Evolutionary conservation across 2,113 vertebrate genomes (phyloP).

Genomic region (Aptenodytes forsteri): DNA sequence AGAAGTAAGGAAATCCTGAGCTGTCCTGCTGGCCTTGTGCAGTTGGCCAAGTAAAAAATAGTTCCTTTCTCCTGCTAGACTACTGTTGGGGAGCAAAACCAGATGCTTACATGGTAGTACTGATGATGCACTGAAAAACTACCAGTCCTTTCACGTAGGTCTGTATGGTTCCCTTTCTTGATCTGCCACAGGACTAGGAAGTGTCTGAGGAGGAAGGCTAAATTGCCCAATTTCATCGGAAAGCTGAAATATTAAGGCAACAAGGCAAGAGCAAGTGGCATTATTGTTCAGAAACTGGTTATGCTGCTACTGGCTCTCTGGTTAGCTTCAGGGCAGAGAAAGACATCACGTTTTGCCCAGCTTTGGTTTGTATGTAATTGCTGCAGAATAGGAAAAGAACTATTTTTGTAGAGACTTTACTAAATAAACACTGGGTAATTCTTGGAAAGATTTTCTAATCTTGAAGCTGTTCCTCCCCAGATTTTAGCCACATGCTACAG

Average conservation of each 20-base stretch:
- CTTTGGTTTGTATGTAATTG: not conserved
- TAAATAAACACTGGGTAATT: not conserved
- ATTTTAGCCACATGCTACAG: not conserved
- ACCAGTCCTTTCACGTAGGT: not conserved
- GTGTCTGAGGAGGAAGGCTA: not conserved
- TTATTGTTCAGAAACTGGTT: not conserved
- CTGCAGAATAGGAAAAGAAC: not conserved
- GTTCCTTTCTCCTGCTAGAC: not conserved
- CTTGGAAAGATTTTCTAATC: conserved; percentile 5
- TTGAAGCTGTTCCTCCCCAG: not conserved
- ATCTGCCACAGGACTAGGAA: not conserved
- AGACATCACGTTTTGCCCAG: not conserved
- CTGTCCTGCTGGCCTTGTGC: not conserved
- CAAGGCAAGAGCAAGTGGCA: not conserved
- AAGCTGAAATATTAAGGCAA: not conserved
- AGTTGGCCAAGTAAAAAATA: not conserved
- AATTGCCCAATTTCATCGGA: not conserved
- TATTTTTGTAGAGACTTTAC: not conserved
- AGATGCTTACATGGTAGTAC: not conserved
- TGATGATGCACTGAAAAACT: not conserved
- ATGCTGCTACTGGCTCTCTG: not conserved
- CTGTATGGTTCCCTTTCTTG: not conserved
- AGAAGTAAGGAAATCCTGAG: not conserved
- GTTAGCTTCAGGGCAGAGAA: not conserved
- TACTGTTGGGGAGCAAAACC: not conserved